phyloP scores from a whole-genome alignment of 2,797 vertebrate species.

The Triplophysa bombifrons region DNA sequence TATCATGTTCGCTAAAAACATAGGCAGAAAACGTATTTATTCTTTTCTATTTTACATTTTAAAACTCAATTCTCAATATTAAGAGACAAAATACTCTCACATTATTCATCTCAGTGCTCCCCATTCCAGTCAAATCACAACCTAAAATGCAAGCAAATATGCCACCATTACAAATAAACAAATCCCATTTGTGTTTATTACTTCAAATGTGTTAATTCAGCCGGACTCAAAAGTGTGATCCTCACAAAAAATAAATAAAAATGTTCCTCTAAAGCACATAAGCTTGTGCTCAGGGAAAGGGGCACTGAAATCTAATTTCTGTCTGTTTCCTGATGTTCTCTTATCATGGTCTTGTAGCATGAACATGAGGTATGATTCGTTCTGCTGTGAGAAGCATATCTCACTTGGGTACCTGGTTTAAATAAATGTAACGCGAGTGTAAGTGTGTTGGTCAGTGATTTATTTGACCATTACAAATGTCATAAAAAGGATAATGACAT shows the following conservation, averaged over 20 bases:
- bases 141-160: background rate
- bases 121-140: background rate
- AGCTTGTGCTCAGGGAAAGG: background rate
- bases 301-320: background rate
- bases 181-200: background rate
- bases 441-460: slow-evolving; percentile 67
- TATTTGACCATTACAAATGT: slow-evolving; percentile 74
- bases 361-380: slow-evolving; percentile 71
- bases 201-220: background rate
- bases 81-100: no score
- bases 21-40: background rate
- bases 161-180: background rate
- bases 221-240: background rate
- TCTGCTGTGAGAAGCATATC: slow-evolving; percentile 67
- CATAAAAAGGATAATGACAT: slow-evolving; percentile 71
- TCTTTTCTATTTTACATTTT: no score
- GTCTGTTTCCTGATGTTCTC: slow-evolving; percentile 3
- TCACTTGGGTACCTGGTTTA: slow-evolving; percentile 53
- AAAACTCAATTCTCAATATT: no score
- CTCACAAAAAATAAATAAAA: background rate
- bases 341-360: slow-evolving; percentile 19
- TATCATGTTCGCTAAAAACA: background rate
- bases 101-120: background rate
- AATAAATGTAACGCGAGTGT: slow-evolving; percentile 65
- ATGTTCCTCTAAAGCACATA: background rate